Base-by-base conservation (phyloP, 2,113 vertebrate genomes). In the Gobio gobio region DNA sequence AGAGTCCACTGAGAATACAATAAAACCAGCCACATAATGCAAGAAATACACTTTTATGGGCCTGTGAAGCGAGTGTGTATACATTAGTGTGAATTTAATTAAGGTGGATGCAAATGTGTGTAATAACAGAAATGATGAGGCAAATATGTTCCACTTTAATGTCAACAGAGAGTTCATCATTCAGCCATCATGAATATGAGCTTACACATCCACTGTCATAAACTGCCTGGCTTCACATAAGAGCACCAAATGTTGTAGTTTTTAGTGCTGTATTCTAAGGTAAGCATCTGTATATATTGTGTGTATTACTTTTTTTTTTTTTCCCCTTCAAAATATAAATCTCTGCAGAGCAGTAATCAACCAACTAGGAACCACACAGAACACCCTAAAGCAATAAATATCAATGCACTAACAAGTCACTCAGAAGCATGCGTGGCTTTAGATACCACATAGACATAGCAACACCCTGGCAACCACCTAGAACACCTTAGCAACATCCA, bases 1-100 rank as follows among this genome's bases (percentile, higher is more conserved):
- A 59, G 72, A 85, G 73, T 94, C 94, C 90, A 77, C 85, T 86
- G 73, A 90, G 86, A 85, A 78, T 87, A 76, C 82, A 88, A 91
- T 88, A 90, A 93, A 93, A 85, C 83, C 88, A 86, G 85, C 61
- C 86, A 86, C 73, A 86, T 86, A 83, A 83, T n/a, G 88, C 61
- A 40, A 77, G 84, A 83, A 88, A 82, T 86, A 86, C 88, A 86
- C 78, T 91, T 88, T 91, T 85, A 89, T 64, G 86, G 81, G 78
- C 82, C 73, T 84, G 61, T 66, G 75, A 61, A 43, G 49, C 49
- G 22, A 80, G n/a, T 20, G 4, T 36, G 43, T 70, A 72, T 66
- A 78, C 45, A 47, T 87, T 56, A 77, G 77, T 76, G 14, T 83
- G 72, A 73, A 86, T 80, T 86, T 89, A 86, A 87, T 89, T 87